Base-by-base conservation (phyloP, 1,140 invertebrate species). In the Drosophila nasuta region DNA sequence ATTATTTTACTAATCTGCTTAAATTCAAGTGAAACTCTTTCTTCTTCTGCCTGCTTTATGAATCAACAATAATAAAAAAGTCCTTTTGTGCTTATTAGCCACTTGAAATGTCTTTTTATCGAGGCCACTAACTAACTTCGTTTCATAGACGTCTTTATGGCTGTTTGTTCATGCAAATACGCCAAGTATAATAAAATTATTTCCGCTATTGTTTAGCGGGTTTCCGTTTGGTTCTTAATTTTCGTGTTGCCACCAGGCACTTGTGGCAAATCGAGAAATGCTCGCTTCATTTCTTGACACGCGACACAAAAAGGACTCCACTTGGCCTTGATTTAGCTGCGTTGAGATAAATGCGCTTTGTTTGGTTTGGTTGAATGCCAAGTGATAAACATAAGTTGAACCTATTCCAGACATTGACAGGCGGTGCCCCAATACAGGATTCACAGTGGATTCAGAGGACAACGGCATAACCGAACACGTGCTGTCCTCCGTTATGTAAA, bases 261-360 rank as follows among this genome's bases (percentile, higher is more conserved):
- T 67, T 68, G 46, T 45, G 58, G 49, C n/a, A 56, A 57, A 75
- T 75, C 62, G 33, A 38, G 43, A 54, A 35, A 54, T 51, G 51
- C 41, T 48, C 68, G 68, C 76, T 71, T 66, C 11, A 75, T 87
- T 88, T 73, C 68, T 59, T 75, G 80, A 81, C 83, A 88, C 83
- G 77, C 80, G 71, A 82, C 58, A 38, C 35, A 43, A 38, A 46
- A 54, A 43, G 59, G 28, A 38, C 38, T 45, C 51, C 46, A 62
- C 49, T 76, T 71, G 51, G 41, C 45, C 80, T 78, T 88, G 83
- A 87, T 87, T 87, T 87, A 87, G 72, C 77, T 77, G 59, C 73
- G 62, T 62, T 70, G 67, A 83, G 83, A 87, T 87, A 87, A 87
- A 86, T 88, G 79, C 71, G 69, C 79, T 74, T 87, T 87, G 82